A percentile compares a stretch with the other conserved stretches of the same genome.
phyloP scores from a whole-genome alignment of 2,888 invertebrate genomes.

The Orthosia gothica region DNA sequence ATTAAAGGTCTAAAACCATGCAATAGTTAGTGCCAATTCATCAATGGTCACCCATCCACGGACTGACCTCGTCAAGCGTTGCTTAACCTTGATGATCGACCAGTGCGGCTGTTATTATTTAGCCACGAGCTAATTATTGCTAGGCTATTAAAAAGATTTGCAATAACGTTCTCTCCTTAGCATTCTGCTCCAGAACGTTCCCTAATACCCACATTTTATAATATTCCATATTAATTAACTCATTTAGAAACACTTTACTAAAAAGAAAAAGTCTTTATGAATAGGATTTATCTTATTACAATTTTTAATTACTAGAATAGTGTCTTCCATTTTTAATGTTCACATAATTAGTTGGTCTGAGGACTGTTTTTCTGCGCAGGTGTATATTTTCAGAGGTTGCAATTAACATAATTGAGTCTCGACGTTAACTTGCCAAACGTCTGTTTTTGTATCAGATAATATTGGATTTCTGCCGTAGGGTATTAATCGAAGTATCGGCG shows the following conservation, averaged over 20 bases:
- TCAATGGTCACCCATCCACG: too few relatives aligned
- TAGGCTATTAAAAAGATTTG: not conserved
- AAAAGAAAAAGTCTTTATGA: conserved; percentile 48
- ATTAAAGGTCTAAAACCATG: not conserved
- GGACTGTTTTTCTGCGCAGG: conserved; percentile 45
- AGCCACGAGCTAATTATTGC: too few relatives aligned
- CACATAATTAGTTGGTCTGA: conserved; percentile 42
- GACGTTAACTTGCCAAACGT: conserved; percentile 42
- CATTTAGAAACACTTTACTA: conserved; percentile 43
- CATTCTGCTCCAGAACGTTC: conserved; percentile 3
- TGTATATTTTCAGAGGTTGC: conserved; percentile 62
- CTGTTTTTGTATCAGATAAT: conserved; percentile 35
- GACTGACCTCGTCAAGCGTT: too few relatives aligned
- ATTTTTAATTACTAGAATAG: conserved; percentile 55
- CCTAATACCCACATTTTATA: conserved; percentile 12
- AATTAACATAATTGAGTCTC: conserved; percentile 72
- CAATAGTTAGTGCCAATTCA: not conserved
- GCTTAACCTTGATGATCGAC: too few relatives aligned
- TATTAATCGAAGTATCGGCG: conserved; percentile 60
- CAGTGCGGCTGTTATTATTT: too few relatives aligned
- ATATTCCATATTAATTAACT: conserved; percentile 44
- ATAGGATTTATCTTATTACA: conserved; percentile 51
- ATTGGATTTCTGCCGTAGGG: conserved; percentile 45
- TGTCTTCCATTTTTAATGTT: conserved; percentile 49
- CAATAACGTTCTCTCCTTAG: not conserved